Percentiles rank a stretch among this genome's conserved stretches.
Conservation (phyloP, 2,888 invertebrate genomes). For the Stomorhina lunata region DNA sequence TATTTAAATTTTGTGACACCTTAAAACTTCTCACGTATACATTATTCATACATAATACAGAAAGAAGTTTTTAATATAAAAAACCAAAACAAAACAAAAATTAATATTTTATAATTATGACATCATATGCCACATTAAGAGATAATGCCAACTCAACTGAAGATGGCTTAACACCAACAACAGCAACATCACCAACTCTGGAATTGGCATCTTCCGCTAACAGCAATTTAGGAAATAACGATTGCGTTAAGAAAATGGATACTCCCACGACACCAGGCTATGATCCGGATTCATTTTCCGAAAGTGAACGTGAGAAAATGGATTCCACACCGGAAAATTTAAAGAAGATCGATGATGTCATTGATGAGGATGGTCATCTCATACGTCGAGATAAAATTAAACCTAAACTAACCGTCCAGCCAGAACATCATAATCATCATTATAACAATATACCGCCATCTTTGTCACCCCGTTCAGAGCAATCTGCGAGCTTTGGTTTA, state of each 20-base stretch:
- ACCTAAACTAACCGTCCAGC: conserved; percentile 58
- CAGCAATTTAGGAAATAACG: conserved; percentile 33
- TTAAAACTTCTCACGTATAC: conserved; percentile 5
- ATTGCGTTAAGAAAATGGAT: conserved; percentile 39
- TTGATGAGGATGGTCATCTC: conserved; percentile 67
- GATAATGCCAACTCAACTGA: conserved; percentile 61
- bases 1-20: conserved; percentile 24
- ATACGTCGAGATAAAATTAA: conserved; percentile 19
- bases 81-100: not conserved
- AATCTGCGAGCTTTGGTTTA: conserved; percentile 68
- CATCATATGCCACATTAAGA: conserved; percentile 67
- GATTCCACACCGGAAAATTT: conserved; percentile 79
- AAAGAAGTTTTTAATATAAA: too few species aligned
- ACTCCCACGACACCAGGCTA: conserved; percentile 53
- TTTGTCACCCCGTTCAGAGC: conserved; percentile 56
- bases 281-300: conserved; percentile 71
- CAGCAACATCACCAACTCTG: conserved; percentile 47
- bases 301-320: conserved; percentile 77
- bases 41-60: not conserved
- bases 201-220: conserved; percentile 38
- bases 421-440: conserved; percentile 47
- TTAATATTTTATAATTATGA: conserved; percentile 58
- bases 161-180: conserved; percentile 46
- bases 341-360: conserved; percentile 79
- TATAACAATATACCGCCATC: conserved; percentile 54